phyloP scores from a whole-genome alignment of 2,797 vertebrate genomes.

The Spinibarbus caldwelli region DNA sequence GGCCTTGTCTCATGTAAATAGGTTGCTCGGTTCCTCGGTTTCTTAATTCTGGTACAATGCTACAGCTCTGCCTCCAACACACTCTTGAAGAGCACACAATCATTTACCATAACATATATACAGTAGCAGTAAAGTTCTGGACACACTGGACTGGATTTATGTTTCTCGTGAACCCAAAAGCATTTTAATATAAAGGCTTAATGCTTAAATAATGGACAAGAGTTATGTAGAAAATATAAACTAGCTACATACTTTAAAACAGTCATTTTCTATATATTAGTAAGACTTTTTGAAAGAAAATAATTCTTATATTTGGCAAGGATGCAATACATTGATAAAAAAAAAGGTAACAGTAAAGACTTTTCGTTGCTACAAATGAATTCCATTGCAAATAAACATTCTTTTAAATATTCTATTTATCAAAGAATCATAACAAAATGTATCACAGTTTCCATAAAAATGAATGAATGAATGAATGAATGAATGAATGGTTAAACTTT shows the following conservation, averaged over 20 bases:
- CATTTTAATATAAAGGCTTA: neutral
- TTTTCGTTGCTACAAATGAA: too few relatives aligned
- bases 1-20: slow-evolving; percentile 8
- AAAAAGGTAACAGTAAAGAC: too few relatives aligned
- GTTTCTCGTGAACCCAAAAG: neutral
- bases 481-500: too few relatives aligned
- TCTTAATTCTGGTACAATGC: neutral
- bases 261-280: too few relatives aligned
- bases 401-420: too few relatives aligned
- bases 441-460: too few relatives aligned
- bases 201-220: neutral
- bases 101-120: neutral
- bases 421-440: too few relatives aligned
- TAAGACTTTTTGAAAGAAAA: too few relatives aligned
- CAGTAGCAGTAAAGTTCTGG: neutral
- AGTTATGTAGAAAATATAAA: neutral
- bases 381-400: too few relatives aligned
- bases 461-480: too few relatives aligned
- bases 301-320: too few relatives aligned
- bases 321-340: too few relatives aligned
- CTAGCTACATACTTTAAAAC: neutral
- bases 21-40: neutral
- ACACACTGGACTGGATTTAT: neutral
- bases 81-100: neutral
- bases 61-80: neutral